These are phyloP conservation scores for Agonopterix subpropinquella DNA, from an alignment of 2,888 invertebrate genomes.

Conservation along the genomic window DNA sequence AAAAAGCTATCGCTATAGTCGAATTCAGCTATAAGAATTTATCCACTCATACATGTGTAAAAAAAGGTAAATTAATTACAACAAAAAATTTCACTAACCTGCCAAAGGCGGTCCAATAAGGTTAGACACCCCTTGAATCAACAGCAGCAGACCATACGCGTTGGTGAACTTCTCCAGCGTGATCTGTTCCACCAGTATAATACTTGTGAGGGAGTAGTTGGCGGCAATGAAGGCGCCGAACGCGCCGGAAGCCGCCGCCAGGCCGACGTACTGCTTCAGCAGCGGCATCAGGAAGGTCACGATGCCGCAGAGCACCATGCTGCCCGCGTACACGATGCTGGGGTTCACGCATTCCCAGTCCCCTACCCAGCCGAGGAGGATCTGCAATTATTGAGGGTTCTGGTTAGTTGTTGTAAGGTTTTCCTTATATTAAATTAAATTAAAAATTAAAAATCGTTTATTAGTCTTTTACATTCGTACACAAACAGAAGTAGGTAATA, in stretches of 20 bases:
- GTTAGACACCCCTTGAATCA: constrained; percentile 94
- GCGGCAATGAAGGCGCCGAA: constrained; percentile 95
- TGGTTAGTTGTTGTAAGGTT: too few relatives aligned
- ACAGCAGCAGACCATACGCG: constrained; percentile 90
- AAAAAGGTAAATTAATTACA: too few relatives aligned
- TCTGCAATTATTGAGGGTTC: constrained; percentile 62
- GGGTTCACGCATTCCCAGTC: constrained; percentile 88
- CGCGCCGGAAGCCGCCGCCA: constrained; percentile 81
- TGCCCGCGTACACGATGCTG: constrained; percentile 86
- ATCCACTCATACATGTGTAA: too few relatives aligned
- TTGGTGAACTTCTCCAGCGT: constrained; percentile 93
- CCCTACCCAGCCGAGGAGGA: constrained; percentile 90
- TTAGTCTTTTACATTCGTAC: too few relatives aligned
- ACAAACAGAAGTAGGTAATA: too few relatives aligned
- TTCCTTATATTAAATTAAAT: too few relatives aligned
- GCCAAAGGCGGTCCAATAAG: constrained; percentile 92
- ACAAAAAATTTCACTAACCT: constrained; percentile 82
- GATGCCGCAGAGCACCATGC: constrained; percentile 84
- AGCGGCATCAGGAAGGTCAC: constrained; percentile 81
- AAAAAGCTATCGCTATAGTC: too few relatives aligned
- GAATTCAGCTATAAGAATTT: too few relatives aligned
- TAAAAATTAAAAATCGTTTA: too few relatives aligned
- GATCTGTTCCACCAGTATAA: constrained; percentile 92
- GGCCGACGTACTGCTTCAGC: constrained; percentile 67
- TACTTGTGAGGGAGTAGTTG: constrained; percentile 93